phyloP scores from a whole-genome alignment of 2,113 vertebrate species.

The Brachyistius frenatus region DNA sequence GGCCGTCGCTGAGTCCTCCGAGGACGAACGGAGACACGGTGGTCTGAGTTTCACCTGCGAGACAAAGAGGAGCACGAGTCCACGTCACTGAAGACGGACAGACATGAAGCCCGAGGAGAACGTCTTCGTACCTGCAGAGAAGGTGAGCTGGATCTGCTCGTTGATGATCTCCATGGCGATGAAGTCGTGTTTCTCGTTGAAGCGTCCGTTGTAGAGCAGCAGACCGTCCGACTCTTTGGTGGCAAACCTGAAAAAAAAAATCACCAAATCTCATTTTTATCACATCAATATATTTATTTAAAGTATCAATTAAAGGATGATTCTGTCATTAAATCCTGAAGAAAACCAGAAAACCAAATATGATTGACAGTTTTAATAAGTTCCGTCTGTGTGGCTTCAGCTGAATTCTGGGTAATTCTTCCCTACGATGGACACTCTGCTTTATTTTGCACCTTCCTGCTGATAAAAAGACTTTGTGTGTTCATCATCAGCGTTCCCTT shows the following conservation, averaged over 20 bases:
- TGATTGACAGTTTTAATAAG: background rate
- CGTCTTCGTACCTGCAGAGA: slow-evolving; percentile 90
- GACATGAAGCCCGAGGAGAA: background rate
- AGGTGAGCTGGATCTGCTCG: slow-evolving; percentile 95
- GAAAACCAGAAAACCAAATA: background rate
- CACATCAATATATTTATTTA: background rate
- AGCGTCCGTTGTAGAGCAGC: slow-evolving; percentile 95
- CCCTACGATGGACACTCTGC: background rate
- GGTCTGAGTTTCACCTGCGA: slow-evolving; percentile 91
- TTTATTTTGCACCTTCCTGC: background rate
- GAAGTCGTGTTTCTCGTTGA: slow-evolving; percentile 97
- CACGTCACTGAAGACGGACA: background rate
- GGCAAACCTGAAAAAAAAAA: slow-evolving; percentile 86
- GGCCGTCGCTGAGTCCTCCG: slow-evolving; percentile 93
- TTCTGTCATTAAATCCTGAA: background rate
- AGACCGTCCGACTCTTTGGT: slow-evolving; percentile 90
- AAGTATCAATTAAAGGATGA: background rate
- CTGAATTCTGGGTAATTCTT: background rate
- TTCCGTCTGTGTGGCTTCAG: background rate
- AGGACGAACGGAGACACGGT: slow-evolving; percentile 88
- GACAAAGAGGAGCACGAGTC: slow-evolving; percentile 14
- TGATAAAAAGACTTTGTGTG: background rate
- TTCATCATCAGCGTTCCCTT: background rate
- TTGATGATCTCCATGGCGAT: slow-evolving; percentile 93
- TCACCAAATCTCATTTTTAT: background rate